These are phyloP conservation scores for Agrochola litura DNA, from an alignment of 2,888 invertebrate genomes.

Conservation along the genomic window DNA sequence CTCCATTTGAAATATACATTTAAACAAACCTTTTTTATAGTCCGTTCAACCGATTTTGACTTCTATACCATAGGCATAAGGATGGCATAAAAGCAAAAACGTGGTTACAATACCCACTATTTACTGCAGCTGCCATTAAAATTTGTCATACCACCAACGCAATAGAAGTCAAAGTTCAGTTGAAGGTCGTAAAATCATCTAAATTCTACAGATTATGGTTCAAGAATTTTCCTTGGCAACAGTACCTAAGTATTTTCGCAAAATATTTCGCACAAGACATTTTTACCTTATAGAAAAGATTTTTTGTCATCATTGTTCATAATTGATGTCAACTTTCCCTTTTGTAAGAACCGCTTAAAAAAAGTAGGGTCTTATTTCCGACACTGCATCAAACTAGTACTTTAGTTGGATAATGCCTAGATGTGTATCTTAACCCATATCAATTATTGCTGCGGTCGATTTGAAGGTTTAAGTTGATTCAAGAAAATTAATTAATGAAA, in stretches of 20 bases:
- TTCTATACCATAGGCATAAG: too few relatives aligned
- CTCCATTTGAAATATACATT: too few relatives aligned
- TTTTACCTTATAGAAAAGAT: background rate
- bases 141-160: too few relatives aligned
- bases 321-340: constrained; percentile 25
- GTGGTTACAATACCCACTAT: too few relatives aligned
- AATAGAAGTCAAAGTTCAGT: too few relatives aligned
- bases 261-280: constrained; percentile 26
- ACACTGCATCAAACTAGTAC: constrained; percentile 6
- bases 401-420: background rate
- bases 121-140: too few relatives aligned
- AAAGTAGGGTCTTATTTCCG: constrained; percentile 6
- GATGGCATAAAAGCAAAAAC: too few relatives aligned
- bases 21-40: too few relatives aligned
- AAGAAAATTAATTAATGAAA: background rate
- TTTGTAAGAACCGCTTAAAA: constrained; percentile 18
- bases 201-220: background rate
- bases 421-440: background rate
- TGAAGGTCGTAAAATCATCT: background rate
- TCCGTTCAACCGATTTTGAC: too few relatives aligned
- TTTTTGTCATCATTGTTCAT: constrained; percentile 4
- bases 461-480: background rate
- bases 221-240: constrained; percentile 2
- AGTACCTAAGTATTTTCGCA: background rate
- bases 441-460: background rate